These are phyloP conservation scores for Lycaena phlaeas DNA, from an alignment of 2,888 invertebrate genomes.

Conservation along the genomic window DNA sequence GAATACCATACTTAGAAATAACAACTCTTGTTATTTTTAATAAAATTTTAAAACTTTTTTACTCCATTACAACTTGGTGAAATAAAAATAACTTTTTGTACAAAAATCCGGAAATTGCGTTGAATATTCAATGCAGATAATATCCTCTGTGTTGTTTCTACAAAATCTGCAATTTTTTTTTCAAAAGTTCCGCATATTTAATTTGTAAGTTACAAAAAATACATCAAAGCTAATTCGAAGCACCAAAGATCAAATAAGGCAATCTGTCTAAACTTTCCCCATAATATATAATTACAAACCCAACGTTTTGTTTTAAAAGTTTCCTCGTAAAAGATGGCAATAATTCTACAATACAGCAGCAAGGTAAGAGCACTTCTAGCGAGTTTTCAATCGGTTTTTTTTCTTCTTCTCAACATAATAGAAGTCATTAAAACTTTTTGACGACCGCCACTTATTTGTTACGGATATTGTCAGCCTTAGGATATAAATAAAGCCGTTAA, in stretches of 20 bases:
- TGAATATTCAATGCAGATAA: too few relatives aligned
- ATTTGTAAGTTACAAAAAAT: too few relatives aligned
- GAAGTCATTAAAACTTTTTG: constrained; percentile 4
- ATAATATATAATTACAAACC: constrained; percentile 5
- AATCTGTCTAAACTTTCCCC: constrained; percentile 3
- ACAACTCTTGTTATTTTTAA: too few relatives aligned
- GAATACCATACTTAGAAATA: too few relatives aligned
- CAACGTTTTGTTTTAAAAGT: constrained; percentile 2
- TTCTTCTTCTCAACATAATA: neutral
- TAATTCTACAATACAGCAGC: constrained; percentile 1
- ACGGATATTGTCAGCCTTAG: neutral
- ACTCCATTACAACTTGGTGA: too few relatives aligned
- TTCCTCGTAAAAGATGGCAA: constrained; percentile 5
- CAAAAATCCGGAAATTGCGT: too few relatives aligned
- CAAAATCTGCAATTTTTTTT: too few relatives aligned
- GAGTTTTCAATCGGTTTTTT: constrained; percentile 7
- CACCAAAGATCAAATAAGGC: neutral
- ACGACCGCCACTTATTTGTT: constrained; percentile 1
- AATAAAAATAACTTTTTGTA: too few relatives aligned
- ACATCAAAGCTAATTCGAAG: too few relatives aligned
- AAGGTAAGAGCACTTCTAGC: constrained; percentile 3
- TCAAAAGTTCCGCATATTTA: too few relatives aligned
- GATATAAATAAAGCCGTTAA: neutral
- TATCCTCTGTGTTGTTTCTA: too few relatives aligned
- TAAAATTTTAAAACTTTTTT: too few relatives aligned